phyloP scores from a whole-genome alignment of 2,113 vertebrate genomes.

The Sapayoa aenigma region DNA sequence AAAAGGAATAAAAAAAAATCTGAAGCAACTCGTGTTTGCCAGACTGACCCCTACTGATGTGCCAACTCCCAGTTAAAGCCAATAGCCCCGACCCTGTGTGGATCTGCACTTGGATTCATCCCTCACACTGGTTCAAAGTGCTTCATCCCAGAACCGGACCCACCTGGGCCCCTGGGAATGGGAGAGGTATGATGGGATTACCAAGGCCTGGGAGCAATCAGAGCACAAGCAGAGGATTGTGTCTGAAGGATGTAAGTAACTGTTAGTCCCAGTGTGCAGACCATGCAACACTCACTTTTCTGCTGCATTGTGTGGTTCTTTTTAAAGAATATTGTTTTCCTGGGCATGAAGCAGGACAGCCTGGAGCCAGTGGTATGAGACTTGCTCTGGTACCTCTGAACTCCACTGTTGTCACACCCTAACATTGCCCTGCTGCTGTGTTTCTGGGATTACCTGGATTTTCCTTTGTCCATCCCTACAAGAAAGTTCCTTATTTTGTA shows the following conservation, averaged over 20 bases:
- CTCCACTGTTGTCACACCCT: background rate
- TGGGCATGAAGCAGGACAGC: background rate
- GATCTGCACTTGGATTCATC: background rate
- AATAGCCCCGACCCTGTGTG: no score
- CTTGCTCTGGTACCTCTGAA: background rate
- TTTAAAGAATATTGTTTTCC: background rate
- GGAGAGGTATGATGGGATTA: background rate
- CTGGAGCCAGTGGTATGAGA: background rate
- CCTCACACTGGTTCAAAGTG: background rate
- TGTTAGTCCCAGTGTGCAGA: background rate
- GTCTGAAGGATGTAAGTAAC: background rate
- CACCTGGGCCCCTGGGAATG: background rate
- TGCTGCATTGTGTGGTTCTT: background rate
- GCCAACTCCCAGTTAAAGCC: background rate
- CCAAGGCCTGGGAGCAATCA: background rate
- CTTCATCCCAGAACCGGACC: background rate
- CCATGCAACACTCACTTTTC: background rate
- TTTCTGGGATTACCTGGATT: background rate
- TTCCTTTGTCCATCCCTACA: background rate
- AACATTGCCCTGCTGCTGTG: background rate
- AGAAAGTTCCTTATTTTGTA: background rate
- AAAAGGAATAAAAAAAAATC: background rate
- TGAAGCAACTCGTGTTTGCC: background rate
- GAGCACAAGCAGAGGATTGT: fast-evolving
- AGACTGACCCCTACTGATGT: background rate